phyloP scores from a whole-genome alignment of 1,140 invertebrate genomes.

The Linepithema humile region DNA sequence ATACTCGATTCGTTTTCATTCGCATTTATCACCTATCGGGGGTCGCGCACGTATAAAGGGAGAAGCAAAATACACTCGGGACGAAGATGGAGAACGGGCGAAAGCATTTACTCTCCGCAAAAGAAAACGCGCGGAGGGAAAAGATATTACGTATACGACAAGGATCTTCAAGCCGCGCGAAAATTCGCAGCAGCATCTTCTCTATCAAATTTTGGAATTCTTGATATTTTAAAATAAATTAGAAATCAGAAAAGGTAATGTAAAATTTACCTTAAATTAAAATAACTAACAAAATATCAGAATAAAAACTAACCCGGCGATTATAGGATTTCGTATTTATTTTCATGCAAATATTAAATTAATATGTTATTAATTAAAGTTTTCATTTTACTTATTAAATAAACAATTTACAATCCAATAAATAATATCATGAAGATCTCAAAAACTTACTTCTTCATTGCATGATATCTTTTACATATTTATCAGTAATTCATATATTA shows the following conservation, averaged over 20 bases:
- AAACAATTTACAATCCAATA: background rate
- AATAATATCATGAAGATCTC: background rate
- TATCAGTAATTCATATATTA: background rate
- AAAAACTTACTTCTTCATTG: background rate
- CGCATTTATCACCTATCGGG: slow-evolving; percentile 53
- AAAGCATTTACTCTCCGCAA: slow-evolving; percentile 15
- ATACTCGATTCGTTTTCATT: slow-evolving; percentile 55
- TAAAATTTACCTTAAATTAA: background rate
- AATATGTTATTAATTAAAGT: background rate
- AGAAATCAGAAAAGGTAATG: background rate
- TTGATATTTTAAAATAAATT: background rate
- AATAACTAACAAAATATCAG: background rate
- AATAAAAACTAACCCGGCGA: background rate
- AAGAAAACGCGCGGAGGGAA: slow-evolving; percentile 13
- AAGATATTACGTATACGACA: background rate
- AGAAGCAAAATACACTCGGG: slow-evolving; percentile 20
- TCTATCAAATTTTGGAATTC: background rate
- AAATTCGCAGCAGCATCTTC: background rate
- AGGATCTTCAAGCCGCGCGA: slow-evolving; percentile 4
- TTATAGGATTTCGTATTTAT: background rate
- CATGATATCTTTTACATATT: background rate
- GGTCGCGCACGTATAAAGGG: slow-evolving; percentile 26
- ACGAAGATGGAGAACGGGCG: slow-evolving; percentile 15
- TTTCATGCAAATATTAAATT: background rate
- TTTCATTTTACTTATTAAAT: background rate